phyloP scores from a whole-genome alignment of 2,113 vertebrate genomes.

The Heterotilapia buettikoferi region DNA sequence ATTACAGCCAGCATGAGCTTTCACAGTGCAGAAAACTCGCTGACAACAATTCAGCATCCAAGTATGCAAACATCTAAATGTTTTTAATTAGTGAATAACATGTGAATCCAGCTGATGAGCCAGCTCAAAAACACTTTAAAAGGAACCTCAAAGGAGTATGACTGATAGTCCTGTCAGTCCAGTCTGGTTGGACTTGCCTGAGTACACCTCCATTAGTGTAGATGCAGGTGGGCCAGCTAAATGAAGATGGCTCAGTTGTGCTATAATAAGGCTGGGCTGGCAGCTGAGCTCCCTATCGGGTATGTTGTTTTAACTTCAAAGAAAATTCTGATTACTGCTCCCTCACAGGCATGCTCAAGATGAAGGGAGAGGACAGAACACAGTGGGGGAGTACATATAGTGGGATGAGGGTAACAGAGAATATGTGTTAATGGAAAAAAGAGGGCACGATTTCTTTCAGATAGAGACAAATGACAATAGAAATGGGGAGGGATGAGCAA shows the following conservation, averaged over 20 bases:
- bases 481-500: neutral
- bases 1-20: neutral
- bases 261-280: neutral
- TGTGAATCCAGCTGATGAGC: neutral
- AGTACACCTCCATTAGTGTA: neutral
- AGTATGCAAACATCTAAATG: neutral
- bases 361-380: neutral
- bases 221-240: neutral
- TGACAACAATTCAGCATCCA: neutral
- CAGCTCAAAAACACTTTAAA: neutral
- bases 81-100: neutral
- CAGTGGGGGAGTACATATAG: conserved; percentile 11
- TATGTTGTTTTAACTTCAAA: conserved; percentile 11
- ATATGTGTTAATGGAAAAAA: neutral
- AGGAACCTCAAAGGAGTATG: neutral
- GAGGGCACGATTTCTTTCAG: neutral
- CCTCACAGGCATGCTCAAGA: neutral
- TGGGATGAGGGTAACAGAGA: neutral
- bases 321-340: neutral
- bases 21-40: neutral
- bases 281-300: conserved; percentile 7
- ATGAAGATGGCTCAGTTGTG: neutral
- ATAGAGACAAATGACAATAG: neutral
- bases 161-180: neutral
- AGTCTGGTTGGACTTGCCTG: neutral